phyloP scores from a whole-genome alignment of 2,888 invertebrate species.

The Zaprionus obscuricornis region DNA sequence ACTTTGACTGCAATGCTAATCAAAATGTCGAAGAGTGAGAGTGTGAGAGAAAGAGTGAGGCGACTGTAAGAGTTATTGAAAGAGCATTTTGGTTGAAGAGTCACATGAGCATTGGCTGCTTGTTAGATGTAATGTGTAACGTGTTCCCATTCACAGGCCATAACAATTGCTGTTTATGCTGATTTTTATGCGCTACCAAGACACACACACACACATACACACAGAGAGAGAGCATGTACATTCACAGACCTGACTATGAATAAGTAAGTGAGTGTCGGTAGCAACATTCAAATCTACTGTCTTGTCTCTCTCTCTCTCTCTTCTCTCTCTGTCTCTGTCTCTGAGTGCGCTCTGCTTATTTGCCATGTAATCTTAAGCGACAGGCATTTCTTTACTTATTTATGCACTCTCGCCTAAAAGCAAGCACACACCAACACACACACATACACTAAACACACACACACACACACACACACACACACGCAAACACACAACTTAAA shows the following conservation, averaged over 20 bases:
- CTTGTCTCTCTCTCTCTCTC: no score
- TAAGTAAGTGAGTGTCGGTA: slow-evolving; percentile 69
- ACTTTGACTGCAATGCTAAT: neutral
- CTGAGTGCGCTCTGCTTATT: slow-evolving; percentile 62
- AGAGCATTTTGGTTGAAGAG: slow-evolving; percentile 8
- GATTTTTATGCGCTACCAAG: slow-evolving; percentile 67
- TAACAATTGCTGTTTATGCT: slow-evolving; percentile 77
- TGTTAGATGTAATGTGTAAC: neutral
- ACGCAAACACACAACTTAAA: slow-evolving; percentile 66
- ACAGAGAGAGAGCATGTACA: slow-evolving; percentile 1
- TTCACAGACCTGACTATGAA: slow-evolving; percentile 77
- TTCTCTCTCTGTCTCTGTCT: no score
- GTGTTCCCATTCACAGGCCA: slow-evolving; percentile 69
- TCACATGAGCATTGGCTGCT: slow-evolving; percentile 1
- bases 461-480: slow-evolving; percentile 35
- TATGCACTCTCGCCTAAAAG: slow-evolving; percentile 65
- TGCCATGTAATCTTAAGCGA: slow-evolving; percentile 79
- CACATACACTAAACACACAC: slow-evolving; percentile 34
- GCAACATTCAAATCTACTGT: slow-evolving; percentile 59
- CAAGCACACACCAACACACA: slow-evolving; percentile 21
- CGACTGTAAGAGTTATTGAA: neutral
- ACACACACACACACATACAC: slow-evolving; percentile 37
- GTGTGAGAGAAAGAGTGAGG: slow-evolving; percentile 16
- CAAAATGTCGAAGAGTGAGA: slow-evolving; percentile 20
- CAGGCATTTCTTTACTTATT: slow-evolving; percentile 78